Base-by-base conservation (phyloP, 2,888 invertebrate species). In the Oxyscelio sp. region DNA sequence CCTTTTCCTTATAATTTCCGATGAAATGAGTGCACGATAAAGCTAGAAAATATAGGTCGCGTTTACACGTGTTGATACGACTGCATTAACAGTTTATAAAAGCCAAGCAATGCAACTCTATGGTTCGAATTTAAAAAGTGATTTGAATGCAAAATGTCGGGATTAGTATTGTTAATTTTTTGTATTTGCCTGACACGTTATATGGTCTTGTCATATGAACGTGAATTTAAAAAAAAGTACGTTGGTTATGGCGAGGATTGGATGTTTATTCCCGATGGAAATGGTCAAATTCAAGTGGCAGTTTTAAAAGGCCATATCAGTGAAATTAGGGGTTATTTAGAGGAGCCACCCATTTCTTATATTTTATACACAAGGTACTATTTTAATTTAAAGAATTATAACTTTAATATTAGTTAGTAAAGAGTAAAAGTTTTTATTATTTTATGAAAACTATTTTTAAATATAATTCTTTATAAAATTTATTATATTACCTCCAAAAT, bases 211-310 rank as follows among this genome's bases (percentile, higher is more conserved):
- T 34, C 75, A 0, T 82, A 78, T 4, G 34, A 92, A 0, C 93
- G 92, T 73, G 88, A 90, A 24, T 82, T 94, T 38, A 89, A 86
- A 19, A 85, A 90, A 59, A 92, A 89, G 63, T 94, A 94, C 74
- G 94, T 93, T 17, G 93, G 93, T 27, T 94, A 94, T 34, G 94
- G 94, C 6, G 91, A 90, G 66, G 93, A 94, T 34, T 94, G 94
- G 94, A 94, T 94, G 19, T 94, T 94, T 56, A 93, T 94, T 89
- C 94, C 94, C 0, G 94, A 94, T 87, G 94, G 94, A 45, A 91
- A 93, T 56, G 93, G 90, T 11, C 89, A 91, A 17, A 93, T 93
- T 0, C 94, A 94, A 85, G 93, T 94, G 1, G 94, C 94, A 1
- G 90, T 94, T 40, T 83, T 94, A 2, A 94, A 92, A 77, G 89